Conservation (phyloP, 2,797 vertebrate genomes). For the Diplodus puntazzo region DNA sequence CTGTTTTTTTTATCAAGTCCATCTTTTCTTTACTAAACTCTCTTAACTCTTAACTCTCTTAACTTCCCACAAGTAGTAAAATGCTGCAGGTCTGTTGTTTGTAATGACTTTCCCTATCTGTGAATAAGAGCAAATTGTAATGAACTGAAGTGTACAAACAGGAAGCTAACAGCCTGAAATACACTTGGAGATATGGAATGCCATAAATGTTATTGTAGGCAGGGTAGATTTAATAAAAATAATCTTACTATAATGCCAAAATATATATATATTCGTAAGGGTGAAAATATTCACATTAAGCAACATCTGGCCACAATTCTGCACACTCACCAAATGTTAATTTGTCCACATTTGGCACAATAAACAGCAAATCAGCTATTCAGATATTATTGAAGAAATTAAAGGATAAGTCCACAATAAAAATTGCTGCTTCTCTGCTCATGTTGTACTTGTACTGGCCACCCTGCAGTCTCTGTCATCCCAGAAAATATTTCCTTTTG, state of each 20-base stretch:
- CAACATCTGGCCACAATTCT: background rate
- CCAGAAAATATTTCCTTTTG: background rate
- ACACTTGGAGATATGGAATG: slow-evolving; percentile 31
- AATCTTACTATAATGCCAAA: slow-evolving; percentile 2
- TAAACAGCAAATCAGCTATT: background rate
- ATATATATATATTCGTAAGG: slow-evolving; percentile 16
- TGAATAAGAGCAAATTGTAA: background rate
- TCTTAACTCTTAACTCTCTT: background rate
- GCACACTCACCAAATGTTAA: slow-evolving; percentile 8
- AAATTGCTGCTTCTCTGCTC: background rate
- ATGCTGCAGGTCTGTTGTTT: background rate
- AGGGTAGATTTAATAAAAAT: slow-evolving; percentile 31
- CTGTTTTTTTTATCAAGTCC: background rate
- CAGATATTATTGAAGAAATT: background rate
- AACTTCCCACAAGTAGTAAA: background rate
- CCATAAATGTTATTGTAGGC: slow-evolving; percentile 4
- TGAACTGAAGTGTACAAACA: background rate
- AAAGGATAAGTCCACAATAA: background rate
- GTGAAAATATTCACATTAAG: slow-evolving; percentile 35
- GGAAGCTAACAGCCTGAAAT: slow-evolving; percentile 5
- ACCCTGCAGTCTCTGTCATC: background rate
- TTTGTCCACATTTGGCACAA: background rate
- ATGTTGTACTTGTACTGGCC: background rate
- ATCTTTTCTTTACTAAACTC: too few relatives aligned
- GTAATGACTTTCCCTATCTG: background rate